Evolutionary conservation across 53 echinoderm and acorn worm species (phyloP).

Genomic region (Crossaster papposus): DNA sequence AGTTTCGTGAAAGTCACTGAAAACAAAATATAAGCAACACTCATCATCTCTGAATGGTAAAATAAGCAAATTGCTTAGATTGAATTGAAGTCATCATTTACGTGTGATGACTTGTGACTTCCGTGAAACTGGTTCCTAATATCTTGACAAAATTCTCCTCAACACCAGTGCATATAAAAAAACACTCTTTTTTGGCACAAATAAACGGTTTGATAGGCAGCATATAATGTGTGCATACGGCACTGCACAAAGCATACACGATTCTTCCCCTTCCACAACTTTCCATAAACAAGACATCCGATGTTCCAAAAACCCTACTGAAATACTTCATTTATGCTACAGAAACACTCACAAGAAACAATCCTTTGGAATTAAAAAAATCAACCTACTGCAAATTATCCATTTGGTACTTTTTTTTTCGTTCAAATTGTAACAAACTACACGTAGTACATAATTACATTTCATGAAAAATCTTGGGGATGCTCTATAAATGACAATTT

Average conservation of each 20-base stretch:
- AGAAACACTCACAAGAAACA: slow-evolving; percentile 9
- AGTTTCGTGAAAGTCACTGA: slow-evolving; percentile 18
- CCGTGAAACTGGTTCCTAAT: slow-evolving; percentile 25
- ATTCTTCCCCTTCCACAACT: slow-evolving; percentile 12
- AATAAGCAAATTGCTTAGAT: neutral
- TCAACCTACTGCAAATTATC: neutral
- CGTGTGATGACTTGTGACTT: neutral
- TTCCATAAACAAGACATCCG: neutral
- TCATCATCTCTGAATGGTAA: neutral
- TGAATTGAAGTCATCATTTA: neutral
- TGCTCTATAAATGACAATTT: neutral
- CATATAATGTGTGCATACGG: slow-evolving; percentile 55
- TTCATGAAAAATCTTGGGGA: neutral
- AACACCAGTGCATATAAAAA: slow-evolving; percentile 22
- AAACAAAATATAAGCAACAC: neutral
- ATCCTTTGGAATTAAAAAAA: slow-evolving; percentile 14
- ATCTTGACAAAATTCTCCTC: slow-evolving; percentile 21
- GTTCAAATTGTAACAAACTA: neutral
- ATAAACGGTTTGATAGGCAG: slow-evolving; percentile 48
- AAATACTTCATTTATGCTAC: slow-evolving; percentile 5
- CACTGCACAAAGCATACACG: slow-evolving; percentile 32
- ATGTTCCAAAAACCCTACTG: slow-evolving; percentile 7
- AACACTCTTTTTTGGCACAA: slow-evolving; percentile 55
- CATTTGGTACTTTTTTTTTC: neutral
- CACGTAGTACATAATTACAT: neutral